Evolutionary conservation across 2,888 invertebrate genomes (phyloP).

Genomic region (Cordilura impudica): DNA sequence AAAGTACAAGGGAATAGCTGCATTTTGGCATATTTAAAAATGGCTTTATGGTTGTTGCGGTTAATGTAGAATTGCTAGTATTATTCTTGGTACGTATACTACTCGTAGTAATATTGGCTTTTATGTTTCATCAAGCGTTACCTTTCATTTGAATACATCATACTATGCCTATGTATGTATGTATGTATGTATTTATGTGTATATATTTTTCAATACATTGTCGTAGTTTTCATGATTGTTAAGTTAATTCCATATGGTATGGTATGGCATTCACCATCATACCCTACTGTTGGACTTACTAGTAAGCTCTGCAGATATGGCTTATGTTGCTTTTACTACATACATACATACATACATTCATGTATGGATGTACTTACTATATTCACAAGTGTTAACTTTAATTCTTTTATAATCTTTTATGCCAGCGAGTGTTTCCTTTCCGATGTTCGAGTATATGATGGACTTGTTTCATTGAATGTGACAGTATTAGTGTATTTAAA

Average conservation of each 20-base stretch:
- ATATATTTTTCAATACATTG: no score
- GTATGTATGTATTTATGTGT: neutral
- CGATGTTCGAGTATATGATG: neutral
- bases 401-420: conserved; percentile 16
- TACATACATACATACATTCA: no score
- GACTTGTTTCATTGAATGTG: neutral
- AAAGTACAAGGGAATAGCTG: neutral
- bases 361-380: neutral
- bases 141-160: neutral
- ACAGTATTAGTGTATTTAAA: neutral
- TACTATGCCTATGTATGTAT: neutral
- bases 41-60: neutral
- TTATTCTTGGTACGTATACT: neutral
- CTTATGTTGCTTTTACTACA: neutral
- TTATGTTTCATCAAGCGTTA: conserved; percentile 15
- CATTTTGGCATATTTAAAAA: neutral
- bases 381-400: conserved; percentile 32
- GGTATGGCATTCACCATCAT: no score
- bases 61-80: neutral
- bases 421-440: neutral
- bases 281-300: no score
- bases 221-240: neutral
- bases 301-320: neutral
- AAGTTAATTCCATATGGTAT: neutral
- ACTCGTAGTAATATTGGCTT: neutral